Percentiles rank a stretch among this genome's conserved stretches.
Conservation (phyloP, 2,797 vertebrate genomes). For the Prunella strophiata region DNA sequence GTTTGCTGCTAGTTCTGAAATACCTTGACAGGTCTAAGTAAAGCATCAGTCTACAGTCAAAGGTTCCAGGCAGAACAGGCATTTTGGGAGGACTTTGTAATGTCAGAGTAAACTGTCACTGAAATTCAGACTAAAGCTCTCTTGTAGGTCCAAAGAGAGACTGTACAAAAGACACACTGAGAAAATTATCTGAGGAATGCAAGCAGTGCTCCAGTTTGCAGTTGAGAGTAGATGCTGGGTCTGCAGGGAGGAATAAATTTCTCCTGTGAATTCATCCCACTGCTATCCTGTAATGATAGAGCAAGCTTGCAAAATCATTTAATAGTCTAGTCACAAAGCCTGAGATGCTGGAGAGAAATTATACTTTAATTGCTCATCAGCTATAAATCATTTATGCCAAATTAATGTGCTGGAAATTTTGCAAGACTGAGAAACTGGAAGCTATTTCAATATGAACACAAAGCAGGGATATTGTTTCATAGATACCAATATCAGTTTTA, state of each 20-base stretch:
- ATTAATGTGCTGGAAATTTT: conserved; percentile 38
- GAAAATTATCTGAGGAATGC: background rate
- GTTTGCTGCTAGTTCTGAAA: conserved; percentile 39
- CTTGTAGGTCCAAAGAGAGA: background rate
- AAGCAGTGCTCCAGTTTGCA: background rate
- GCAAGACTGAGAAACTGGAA: conserved; percentile 25
- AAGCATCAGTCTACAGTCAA: background rate
- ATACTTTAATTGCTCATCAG: conserved; percentile 39
- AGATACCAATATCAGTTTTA: conserved; percentile 6
- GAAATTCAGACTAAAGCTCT: conserved; percentile 13
- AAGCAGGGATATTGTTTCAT: background rate
- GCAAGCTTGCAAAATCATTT: background rate
- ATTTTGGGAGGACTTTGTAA: conserved; percentile 21
- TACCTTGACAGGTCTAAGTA: background rate
- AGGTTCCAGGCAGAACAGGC: background rate
- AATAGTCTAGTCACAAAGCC: conserved; percentile 27
- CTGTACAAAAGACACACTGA: background rate
- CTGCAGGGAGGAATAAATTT: conserved; percentile 10
- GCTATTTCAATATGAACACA: background rate
- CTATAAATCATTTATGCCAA: conserved; percentile 43
- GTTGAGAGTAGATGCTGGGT: background rate
- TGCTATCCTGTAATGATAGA: background rate
- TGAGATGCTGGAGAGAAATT: conserved; percentile 22
- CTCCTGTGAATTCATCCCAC: conserved; percentile 26
- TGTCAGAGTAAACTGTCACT: background rate